Evolutionary conservation across 1,140 invertebrate genomes (phyloP), one percentile per base, ranked within the genome.

Genomic region (Papilio polytes): DNA sequence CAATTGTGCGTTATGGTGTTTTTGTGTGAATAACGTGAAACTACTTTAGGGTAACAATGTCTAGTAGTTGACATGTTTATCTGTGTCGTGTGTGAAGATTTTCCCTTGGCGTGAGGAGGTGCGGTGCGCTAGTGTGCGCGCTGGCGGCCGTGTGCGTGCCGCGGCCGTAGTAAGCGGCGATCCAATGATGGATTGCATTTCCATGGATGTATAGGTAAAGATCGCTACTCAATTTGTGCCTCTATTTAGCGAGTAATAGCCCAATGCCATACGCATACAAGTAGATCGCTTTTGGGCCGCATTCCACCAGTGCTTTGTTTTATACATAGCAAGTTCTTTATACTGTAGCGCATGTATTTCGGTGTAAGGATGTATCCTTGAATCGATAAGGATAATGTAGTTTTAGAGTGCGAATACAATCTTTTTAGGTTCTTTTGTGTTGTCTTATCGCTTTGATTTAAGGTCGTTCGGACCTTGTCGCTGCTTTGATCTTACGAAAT

Each of bases 51-150:
- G 92, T 93, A 94, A 94, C 92, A 93, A 95, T 95, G 94, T 95
- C 91, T 95, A 95, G 92, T 86, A 92, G 92, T 94, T 95, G 94
- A 95, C 94, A 95, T 95, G 94, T 95, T 95, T 95, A 95, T 95
- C 94, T 95, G 92, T 94, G 92, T 92, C 91, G 92, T 94, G 92
- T 95, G 92, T 95, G 94, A 95, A 94, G 94, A 95, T 94, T 95
- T 95, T 95, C 94, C 94, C 92, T 94, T 94, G 91, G 92, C 91
- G 92, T 95, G 92, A 93, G 93, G 91, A 93, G 92, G 89, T 89
- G 87, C 83, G 84, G 89, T 92, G 90, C 83, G 89, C 81, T 88
- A 86, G 92, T 94, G 92, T 95, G 92, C 88, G 92, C 82, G 85
- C 84, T 86, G 85, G 88, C 82, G 86, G 81, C 83, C 81, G 92